Conservation (phyloP, 2,888 invertebrate species). For the Desoria tigrina region DNA sequence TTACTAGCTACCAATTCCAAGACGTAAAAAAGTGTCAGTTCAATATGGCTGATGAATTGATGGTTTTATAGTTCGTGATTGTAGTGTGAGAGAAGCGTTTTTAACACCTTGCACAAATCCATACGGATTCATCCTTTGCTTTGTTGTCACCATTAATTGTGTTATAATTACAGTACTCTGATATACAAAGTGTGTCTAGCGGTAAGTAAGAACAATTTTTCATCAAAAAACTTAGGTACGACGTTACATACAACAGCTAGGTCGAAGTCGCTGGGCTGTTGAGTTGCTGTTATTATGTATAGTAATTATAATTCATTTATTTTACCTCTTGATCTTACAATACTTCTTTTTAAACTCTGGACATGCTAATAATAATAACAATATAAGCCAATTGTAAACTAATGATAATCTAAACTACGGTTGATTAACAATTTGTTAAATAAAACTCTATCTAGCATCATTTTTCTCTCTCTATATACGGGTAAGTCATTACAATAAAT, state of each 20-base stretch:
- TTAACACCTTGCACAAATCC: not conserved
- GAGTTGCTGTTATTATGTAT: too few species aligned
- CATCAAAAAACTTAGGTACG: not conserved
- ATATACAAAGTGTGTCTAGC: not conserved
- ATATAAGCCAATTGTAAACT: too few species aligned
- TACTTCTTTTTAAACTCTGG: not conserved
- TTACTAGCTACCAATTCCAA: not conserved
- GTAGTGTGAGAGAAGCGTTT: not conserved
- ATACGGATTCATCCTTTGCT: not conserved
- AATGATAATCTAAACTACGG: too few species aligned
- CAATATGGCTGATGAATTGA: not conserved
- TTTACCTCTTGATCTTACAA: not conserved
- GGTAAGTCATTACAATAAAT: too few species aligned
- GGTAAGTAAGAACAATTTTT: not conserved
- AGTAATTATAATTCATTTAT: too few species aligned
- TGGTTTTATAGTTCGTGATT: not conserved
- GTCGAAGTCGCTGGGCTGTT: too few species aligned
- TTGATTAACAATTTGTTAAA: too few species aligned
- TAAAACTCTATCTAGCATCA: too few species aligned
- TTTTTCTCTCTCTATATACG: too few species aligned
- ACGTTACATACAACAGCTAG: too few species aligned
- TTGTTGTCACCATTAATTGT: not conserved
- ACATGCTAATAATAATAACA: not conserved
- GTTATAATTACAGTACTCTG: not conserved
- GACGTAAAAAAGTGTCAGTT: constrained; percentile 3